A percentile compares a stretch with the other conserved stretches of the same genome.
Evolutionary conservation across 2,888 invertebrate genomes (phyloP).

Genomic region (Volucella inanis): DNA sequence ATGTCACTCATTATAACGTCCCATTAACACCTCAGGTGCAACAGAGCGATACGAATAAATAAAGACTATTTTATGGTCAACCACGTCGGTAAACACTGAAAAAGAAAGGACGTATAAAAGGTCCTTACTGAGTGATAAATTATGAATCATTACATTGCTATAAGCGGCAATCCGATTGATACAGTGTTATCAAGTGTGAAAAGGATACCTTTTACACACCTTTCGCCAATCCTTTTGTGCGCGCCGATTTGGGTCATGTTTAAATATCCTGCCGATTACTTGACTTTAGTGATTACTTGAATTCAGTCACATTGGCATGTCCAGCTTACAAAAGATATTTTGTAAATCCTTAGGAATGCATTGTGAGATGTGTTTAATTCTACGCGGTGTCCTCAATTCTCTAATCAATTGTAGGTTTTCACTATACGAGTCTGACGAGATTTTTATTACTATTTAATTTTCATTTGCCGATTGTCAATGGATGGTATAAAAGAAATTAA

Average conservation of each 20-base stretch:
- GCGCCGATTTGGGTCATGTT: constrained; percentile 47
- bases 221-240: constrained; percentile 64
- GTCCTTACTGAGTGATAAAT: constrained; percentile 52
- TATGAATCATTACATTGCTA: constrained; percentile 43
- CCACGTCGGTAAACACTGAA: constrained; percentile 24
- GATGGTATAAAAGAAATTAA: constrained; percentile 43
- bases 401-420: constrained; percentile 64
- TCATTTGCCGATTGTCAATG: constrained; percentile 41
- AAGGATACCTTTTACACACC: constrained; percentile 58
- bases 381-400: constrained; percentile 41
- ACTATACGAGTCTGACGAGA: constrained; percentile 10
- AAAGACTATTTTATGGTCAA: constrained; percentile 9
- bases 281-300: constrained; percentile 15
- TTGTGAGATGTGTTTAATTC: constrained; percentile 26
- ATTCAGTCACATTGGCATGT: not conserved
- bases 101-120: not conserved
- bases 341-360: constrained; percentile 18
- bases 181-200: constrained; percentile 72
- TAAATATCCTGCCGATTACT: constrained; percentile 61
- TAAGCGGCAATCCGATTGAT: constrained; percentile 53
- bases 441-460: constrained; percentile 70
- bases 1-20: constrained; percentile 50
- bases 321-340: constrained; percentile 19
- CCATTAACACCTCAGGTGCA: constrained; percentile 51
- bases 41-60: constrained; percentile 35